These are phyloP conservation scores for Cheilosia variabilis DNA, from an alignment of 2,888 invertebrate species.

Conservation along the genomic window DNA sequence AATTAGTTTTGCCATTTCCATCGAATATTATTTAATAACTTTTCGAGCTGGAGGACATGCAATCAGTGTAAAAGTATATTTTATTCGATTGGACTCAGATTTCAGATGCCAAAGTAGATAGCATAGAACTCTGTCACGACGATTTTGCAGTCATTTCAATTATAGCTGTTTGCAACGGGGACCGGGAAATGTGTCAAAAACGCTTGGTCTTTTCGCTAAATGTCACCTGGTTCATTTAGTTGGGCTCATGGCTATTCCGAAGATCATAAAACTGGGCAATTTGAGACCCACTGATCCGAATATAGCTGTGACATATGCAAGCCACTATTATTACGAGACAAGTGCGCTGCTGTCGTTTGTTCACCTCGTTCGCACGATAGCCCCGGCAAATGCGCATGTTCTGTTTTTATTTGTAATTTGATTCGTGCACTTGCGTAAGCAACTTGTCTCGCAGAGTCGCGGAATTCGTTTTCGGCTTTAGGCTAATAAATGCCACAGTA, in stretches of 20 bases:
- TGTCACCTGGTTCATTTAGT: not conserved
- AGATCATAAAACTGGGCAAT: not conserved
- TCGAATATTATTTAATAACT: no score
- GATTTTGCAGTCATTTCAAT: not conserved
- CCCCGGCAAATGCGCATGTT: not conserved
- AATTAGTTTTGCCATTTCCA: no score
- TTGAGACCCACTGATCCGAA: conserved; percentile 10
- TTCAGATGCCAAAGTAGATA: not conserved
- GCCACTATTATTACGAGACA: not conserved
- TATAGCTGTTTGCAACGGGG: not conserved
- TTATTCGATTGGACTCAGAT: no score
- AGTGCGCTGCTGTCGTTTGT: not conserved
- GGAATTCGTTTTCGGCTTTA: conserved; percentile 20
- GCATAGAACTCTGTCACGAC: not conserved
- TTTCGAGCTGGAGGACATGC: no score
- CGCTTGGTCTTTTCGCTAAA: not conserved
- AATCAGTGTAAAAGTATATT: no score
- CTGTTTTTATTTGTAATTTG: conserved; percentile 11
- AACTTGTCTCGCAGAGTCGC: conserved; percentile 1
- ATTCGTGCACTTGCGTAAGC: conserved; percentile 32
- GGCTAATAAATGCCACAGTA: conserved; percentile 15
- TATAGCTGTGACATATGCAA: conserved; percentile 5
- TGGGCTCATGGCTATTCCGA: not conserved
- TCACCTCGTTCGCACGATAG: not conserved
- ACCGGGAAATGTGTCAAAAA: not conserved